Base-by-base conservation (phyloP, 2,888 invertebrate species). In the Tinea pellionella region DNA sequence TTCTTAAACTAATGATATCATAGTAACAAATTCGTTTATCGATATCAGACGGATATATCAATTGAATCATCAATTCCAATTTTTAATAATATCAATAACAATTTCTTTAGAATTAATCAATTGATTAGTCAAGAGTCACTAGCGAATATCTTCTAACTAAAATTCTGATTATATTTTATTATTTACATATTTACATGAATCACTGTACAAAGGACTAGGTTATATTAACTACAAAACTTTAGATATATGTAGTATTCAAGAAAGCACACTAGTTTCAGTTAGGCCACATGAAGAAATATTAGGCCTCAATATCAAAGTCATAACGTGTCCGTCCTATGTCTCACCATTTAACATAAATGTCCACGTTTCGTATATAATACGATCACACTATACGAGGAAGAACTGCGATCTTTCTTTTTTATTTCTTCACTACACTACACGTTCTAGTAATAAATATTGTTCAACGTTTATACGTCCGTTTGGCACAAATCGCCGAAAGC, bases 401-500 rank as follows among this genome's bases (percentile, higher is more conserved):
- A 83, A 77, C 81, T 74, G 71, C 67, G 74, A 77, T 77, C 67
- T 71, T 62, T 70, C 62, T 67, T 47, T 62, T 64, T 70, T 32
- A 59, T 58, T 47, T 30, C 58, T 63, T 68, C 72, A 75, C 74
- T 75, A 72, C 74, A 78, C 76, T 79, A 74, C 62, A 67, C 47
- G 47, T 47, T n/a, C n/a, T 15, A 9, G 47, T 16, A 47, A 16
- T 15, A 47, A 47, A 47, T 47, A 16, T 15, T 47, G 13, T 16
- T 16, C 29, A 15, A 32, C 69, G 74, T 80, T 73, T 80, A 87
- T 71, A 87, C 87, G 78, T 87, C 87, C 72, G 87, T 87, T 87
- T 87, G 87, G 87, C 87, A 87, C 87, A 87, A 69, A 68, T 86
- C 84, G 77, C 85, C 87, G 87, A 87, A 85, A 70, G 71, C 74